Evolutionary conservation across 35 echinoderm and acorn worm species (phyloP).

Genomic region (Heliocidaris erythrogramma): DNA sequence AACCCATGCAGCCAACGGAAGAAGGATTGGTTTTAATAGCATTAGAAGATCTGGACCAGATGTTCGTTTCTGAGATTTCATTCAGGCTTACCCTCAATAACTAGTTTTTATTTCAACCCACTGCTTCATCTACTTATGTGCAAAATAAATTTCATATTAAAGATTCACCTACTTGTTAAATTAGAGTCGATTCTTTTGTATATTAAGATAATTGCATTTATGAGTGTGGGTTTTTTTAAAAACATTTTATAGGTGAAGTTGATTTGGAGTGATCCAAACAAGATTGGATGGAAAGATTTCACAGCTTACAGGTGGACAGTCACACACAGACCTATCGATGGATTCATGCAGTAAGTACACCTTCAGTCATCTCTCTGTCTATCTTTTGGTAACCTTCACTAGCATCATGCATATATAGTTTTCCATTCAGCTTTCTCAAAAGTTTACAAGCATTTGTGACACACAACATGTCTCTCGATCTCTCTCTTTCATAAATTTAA

Average conservation of each 20-base stretch:
- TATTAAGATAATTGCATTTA: background rate
- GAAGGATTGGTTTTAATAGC: background rate
- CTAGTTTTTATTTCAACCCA: background rate
- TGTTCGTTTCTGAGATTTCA: background rate
- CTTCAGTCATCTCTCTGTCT: no score
- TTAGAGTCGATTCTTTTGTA: no score
- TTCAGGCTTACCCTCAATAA: background rate
- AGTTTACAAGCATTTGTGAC: no score
- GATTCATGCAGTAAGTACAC: constrained; percentile 82
- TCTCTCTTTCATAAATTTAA: background rate
- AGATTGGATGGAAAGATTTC: constrained; percentile 94
- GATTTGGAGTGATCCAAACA: constrained; percentile 83
- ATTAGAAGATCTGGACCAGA: background rate
- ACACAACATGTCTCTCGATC: background rate
- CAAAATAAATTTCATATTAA: background rate
- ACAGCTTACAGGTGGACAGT: constrained; percentile 94
- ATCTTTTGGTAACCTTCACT: no score
- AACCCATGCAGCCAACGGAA: background rate
- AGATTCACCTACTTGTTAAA: background rate
- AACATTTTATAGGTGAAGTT: constrained; percentile 63
- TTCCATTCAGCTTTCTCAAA: no score
- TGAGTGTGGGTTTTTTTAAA: background rate
- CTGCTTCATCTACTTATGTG: background rate
- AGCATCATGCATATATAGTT: no score
- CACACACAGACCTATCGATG: constrained; percentile 70